Evolutionary conservation across 2,888 invertebrate species (phyloP), one percentile per base, ranked within the genome.

Genomic region (Heliconius erato): DNA sequence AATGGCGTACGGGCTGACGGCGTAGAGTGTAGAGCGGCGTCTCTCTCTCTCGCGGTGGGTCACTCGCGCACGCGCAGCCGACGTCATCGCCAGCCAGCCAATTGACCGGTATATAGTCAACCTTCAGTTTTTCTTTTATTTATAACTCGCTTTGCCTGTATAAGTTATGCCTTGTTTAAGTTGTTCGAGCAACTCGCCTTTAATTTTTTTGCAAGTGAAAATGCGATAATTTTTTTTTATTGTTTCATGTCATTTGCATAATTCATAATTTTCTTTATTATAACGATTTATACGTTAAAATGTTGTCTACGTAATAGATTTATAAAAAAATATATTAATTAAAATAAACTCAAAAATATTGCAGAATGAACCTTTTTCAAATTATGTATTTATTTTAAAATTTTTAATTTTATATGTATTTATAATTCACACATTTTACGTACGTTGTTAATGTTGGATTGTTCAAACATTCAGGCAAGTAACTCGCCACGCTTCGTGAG

Each of bases 71-170:
- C 92, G 86, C 89, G 84, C 86, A 86, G 88, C 89, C 90, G 92
- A 94, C 96, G 96, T 96, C 95, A 95, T 91, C 93, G 94, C 95
- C 94, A 95, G 94, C 94, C 94, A 95, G 93, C 95, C 96, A 94
- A 95, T 95, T 95, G 95, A 95, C 96, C 96, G 94, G 95, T 95
- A 94, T 94, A 95, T 93, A 91, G 95, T 92, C 95, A 96, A 95
- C 95, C 95, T 96, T 95, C 95, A 95, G 95, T 95, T 95, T 95
- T 95, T 95, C 91, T 94, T 94, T 95, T 95, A 95, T 95, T 95
- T 95, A 94, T 95, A 95, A 94, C 95, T 94, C 93, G 95, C 94
- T 94, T 91, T 91, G 93, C 89, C 91, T 92, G 92, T 91, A 92
- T 93, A 95, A 95, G 94, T 94, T 94, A 92, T 93, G 96, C 93